Evolutionary conservation across 2,113 vertebrate species (phyloP), one percentile per base, ranked within the genome.

Genomic region (Ochotona princeps): DNA sequence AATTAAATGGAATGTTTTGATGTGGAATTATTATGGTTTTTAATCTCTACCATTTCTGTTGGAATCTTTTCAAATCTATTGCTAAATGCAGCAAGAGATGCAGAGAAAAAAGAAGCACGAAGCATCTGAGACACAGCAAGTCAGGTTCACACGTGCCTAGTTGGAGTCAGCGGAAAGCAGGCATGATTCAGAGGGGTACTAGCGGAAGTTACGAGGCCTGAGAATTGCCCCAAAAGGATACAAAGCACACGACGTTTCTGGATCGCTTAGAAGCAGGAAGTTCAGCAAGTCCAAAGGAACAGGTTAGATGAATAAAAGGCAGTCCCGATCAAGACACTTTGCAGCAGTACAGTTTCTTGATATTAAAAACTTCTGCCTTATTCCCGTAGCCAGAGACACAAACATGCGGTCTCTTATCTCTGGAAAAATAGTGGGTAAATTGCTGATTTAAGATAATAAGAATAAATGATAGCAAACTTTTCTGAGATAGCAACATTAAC

Each of bases 261-360:
- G 7, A 75, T 66, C 74, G 25, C 51, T 66, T 26, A 38, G 72
- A 93, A 81, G 10, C 8, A 81, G 28, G 26, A 65, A 76, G 57
- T 30, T n/a, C 28, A 67, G 32, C 87, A 61, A 83, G 2, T 89
- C 91, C 13, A 23, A 76, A 89, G 21, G 14, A 89, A 80, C 11
- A 93, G 80, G 20, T 83, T 83, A 82, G 91, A 70, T 54, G 75
- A 80, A 70, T 54, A 80, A 80, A 87, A 80, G 75, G 23, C 20
- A 72, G 66, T 83, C 3, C 35, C 82, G 10, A 65, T 80, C 26
- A 81, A 81, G 73, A 83, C 1, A 87, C 15, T 80, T 78, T 74
- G 38, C 38, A 44, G 7, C 28, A 74, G 23, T 79, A 12, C 75
- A 79, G 32, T 67, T 82, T 90, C 30, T 89, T 76, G 60, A 61